Base-by-base conservation (phyloP, 2,888 invertebrate genomes). In the Cerceris rybyensis region DNA sequence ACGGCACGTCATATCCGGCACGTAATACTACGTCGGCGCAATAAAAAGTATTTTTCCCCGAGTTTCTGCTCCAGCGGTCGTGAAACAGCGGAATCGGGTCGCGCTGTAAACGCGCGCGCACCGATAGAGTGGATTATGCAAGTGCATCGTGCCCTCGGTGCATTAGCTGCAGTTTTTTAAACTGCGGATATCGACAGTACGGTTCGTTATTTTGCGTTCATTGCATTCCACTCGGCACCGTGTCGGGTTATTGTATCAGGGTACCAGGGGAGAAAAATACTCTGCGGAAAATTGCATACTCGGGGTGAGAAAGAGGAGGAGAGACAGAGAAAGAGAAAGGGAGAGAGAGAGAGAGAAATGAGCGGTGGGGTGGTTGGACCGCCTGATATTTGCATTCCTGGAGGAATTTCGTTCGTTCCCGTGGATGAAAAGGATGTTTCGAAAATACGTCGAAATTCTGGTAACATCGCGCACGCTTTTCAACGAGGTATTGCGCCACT, bases 161-260 rank as follows among this genome's bases (percentile, higher is more conserved):
- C 71, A 70, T 81, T 70, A 67, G 69, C 66, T 54, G 28, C 7
- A 67, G 49, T 72, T 43, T 74, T 81, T 75, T 75, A 43, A 61
- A 8, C 46, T 11, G 52, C 63, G 43, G 43, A 64, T 66, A 65
- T 77, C 52, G 70, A 73, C 63, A 58, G 58, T 65, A 61, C 16
- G 74, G 54, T 65, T 78, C 81, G 81, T 81, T 81, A 74, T 78
- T 78, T 81, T 73, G 69, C 71, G 71, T 71, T 50, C 57, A 65
- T 71, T 63, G 82, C 82, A 58, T 81, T 75, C 67, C 71, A 49
- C 14, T 52, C 61, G 60, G 65, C 65, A 65, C 73, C 65, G 64
- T 64, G 57, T 42, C 73, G 50, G 50, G 60, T 81, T 74, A 78
- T 81, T 77, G 65, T 81, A 67, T 73, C 68, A 74, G 74, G 74